Base-by-base conservation (phyloP, 2,888 invertebrate genomes). In the Drosophila ezoana region DNA sequence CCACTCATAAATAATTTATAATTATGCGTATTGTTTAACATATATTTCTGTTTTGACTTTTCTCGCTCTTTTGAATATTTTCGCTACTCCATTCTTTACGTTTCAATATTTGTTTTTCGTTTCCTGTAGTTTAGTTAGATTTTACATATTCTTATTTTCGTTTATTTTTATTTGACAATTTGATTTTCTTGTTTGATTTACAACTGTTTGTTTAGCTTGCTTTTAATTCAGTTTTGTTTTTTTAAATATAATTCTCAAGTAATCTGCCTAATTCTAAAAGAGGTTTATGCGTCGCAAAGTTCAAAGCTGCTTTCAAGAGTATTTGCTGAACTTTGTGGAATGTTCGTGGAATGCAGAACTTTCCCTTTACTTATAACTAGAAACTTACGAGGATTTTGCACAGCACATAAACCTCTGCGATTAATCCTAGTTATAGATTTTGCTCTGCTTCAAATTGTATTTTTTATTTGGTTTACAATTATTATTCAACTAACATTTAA, bases 121-220 rank as follows among this genome's bases (percentile, higher is more conserved):
- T 87, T 82, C 85, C 85, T 89, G 86, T 87, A 89, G 74, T 87
- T 87, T 72, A 72, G 76, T 89, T 89, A 79, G 85, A 89, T 87
- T 88, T 89, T 88, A 86, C 81, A 83, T 73, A 76, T 77, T 72
- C 77, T 79, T 67, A 51, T 69, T 77, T 60, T 59, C 4, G 32
- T 54, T 72, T 61, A 52, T 23, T 23, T 28, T 28, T 45, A 32
- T 48, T 66, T 51, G 69, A 68, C 53, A 73, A 28, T 71, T 66
- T 67, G 61, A 57, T 80, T 75, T 63, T 58, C 13, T 59, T 63
- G 9, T 76, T 81, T 76, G 77, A 79, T 79, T 85, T 85, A 81
- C 73, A 82, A 66, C 67, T 65, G 53, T 13, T 48, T 69, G 49
- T 13, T 48, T 69, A 45, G 63, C 60, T 60, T 75, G 56, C 40